Evolutionary conservation across 2,113 vertebrate species (phyloP), one percentile per base, ranked within the genome.

Genomic region (Grammomys surdaster): DNA sequence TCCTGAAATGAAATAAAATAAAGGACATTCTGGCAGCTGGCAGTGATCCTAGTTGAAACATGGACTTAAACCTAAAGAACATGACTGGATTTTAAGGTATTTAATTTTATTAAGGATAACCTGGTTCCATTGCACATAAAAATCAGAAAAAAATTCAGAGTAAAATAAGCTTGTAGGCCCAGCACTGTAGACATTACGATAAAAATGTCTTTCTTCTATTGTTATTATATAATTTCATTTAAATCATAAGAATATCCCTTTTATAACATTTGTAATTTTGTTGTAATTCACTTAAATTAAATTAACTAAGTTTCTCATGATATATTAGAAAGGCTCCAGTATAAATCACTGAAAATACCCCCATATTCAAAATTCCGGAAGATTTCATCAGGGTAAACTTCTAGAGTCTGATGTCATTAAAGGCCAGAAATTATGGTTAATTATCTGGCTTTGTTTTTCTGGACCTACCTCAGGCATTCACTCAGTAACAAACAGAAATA

Each of bases 141-240:
- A 89, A n/a, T 92, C 3, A 56, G 75, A 94, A 36, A 48, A 93
- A 93, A 92, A 82, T 63, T 81, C 40, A 89, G n/a, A 89, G 69
- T n/a, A 91, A 92, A 92, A 33, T 28, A 67, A 48, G 51, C 20
- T 54, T n/a, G 3, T 48, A 78, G 89, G 14, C 36, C 93, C 31
- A 94, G 7, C 31, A 75, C 3, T 11, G 56, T 40, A 72, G 22
- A 69, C 86, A 77, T 11, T 28, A 51, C 20, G 3, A 82, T 72
- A 90, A 65, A 43, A 91, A 90, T 63, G 3, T 85, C 12, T 70
- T 80, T 51, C 56, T 88, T 78, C 28, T 51, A 75, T 60, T 76
- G 7, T 75, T 69, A 54, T 88, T 80, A 11, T 7, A 87, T 54
- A 58, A 65, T 75, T 67, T 58, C n/a, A 91, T 86, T 95, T 75